These are phyloP conservation scores for Griposia aprilina DNA, from an alignment of 2,888 invertebrate species.

Conservation along the genomic window DNA sequence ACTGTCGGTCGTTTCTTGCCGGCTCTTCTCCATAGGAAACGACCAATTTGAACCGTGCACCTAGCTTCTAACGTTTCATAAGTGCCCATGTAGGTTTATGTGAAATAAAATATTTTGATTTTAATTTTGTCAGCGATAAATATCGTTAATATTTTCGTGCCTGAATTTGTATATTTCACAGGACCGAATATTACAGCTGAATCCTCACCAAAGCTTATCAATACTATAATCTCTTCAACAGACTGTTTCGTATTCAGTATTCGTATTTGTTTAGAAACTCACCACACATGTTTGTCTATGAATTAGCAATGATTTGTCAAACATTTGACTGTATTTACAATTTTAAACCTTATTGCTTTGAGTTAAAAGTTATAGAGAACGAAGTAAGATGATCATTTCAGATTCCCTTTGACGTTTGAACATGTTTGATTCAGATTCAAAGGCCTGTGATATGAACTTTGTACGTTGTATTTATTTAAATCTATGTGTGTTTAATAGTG, in stretches of 20 bases:
- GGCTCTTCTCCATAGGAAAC: no score
- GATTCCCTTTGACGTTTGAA: slow-evolving; percentile 60
- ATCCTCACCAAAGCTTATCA: slow-evolving; percentile 28
- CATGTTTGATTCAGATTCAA: slow-evolving; percentile 55
- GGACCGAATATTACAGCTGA: not conserved
- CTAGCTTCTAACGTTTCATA: no score
- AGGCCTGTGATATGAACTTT: slow-evolving; percentile 62
- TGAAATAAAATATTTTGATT: no score
- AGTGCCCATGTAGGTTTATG: no score
- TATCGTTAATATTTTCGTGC: not conserved
- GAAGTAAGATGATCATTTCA: slow-evolving; percentile 16
- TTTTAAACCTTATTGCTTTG: slow-evolving; percentile 21
- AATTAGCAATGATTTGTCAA: slow-evolving; percentile 62
- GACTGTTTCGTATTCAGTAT: slow-evolving; percentile 41
- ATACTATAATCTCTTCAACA: slow-evolving; percentile 38
- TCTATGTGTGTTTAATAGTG: slow-evolving; percentile 3
- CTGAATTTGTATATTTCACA: not conserved
- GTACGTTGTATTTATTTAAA: slow-evolving; percentile 45
- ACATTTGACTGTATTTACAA: not conserved
- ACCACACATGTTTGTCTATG: slow-evolving; percentile 59
- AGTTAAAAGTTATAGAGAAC: not conserved
- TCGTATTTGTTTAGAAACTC: slow-evolving; percentile 60
- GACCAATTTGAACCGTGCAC: no score
- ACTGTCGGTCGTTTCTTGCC: not conserved
- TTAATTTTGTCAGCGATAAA: not conserved